Percentiles rank a stretch among this genome's conserved stretches.
Evolutionary conservation across 2,113 vertebrate genomes (phyloP).

Genomic region (Xenus cinereus): DNA sequence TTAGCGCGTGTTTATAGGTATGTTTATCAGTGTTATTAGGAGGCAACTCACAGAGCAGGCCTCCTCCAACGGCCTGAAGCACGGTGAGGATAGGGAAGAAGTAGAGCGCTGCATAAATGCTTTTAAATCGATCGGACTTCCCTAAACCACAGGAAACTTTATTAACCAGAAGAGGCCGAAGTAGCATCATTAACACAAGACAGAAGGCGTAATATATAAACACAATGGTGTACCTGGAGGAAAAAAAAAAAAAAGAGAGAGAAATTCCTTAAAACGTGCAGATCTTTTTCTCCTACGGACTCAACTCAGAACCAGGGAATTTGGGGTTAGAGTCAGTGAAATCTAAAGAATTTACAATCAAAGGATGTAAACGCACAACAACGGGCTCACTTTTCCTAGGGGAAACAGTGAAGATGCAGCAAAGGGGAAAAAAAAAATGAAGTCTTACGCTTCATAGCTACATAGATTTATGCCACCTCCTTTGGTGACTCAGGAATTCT

Average conservation of each 20-base stretch:
- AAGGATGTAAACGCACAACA: neutral
- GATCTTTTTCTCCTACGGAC: neutral
- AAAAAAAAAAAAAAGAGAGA: neutral
- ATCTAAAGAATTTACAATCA: neutral
- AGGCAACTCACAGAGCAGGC: conserved; percentile 89
- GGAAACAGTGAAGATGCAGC: neutral
- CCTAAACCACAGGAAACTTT: conserved; percentile 95
- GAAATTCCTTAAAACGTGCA: neutral
- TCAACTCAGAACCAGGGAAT: neutral
- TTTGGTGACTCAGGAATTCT: neutral
- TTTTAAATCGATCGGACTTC: conserved; percentile 94
- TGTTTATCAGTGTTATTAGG: neutral
- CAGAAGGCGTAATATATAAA: conserved; percentile 97
- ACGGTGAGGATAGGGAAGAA: conserved; percentile 96
- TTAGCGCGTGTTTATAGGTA: neutral
- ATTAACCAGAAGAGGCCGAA: conserved; percentile 95
- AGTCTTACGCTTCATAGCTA: neutral
- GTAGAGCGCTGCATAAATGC: conserved; percentile 95
- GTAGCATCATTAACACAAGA: conserved; percentile 94
- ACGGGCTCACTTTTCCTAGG: neutral
- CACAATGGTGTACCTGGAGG: conserved; percentile 91
- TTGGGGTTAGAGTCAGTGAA: neutral
- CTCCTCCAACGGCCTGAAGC: conserved; percentile 94
- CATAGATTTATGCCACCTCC: neutral
- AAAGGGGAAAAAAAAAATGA: neutral